Evolutionary conservation across 2,797 vertebrate genomes (phyloP).

Genomic region (Pseudomugil gertrudae): DNA sequence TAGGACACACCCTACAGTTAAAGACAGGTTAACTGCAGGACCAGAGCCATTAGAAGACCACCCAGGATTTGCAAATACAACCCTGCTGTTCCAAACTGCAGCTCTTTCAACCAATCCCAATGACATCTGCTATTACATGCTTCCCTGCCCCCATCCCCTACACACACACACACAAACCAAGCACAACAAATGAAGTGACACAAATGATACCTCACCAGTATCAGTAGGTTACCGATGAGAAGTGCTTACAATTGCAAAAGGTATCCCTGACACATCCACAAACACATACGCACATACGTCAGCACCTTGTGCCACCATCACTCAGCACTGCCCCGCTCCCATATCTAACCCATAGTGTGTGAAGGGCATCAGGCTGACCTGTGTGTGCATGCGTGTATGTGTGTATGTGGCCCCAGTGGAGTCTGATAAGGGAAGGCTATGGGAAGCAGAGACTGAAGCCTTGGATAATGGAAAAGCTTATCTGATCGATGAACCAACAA

Average conservation of each 20-base stretch:
- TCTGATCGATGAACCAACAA: conserved; percentile 83
- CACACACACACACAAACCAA: conserved; percentile 34
- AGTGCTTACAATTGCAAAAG: conserved; percentile 80
- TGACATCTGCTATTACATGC: conserved; percentile 78
- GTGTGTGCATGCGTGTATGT: conserved; percentile 41
- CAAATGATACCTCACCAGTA: conserved; percentile 77
- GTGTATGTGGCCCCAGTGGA: conserved; percentile 74
- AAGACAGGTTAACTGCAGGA: conserved; percentile 82
- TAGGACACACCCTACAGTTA: conserved; percentile 84
- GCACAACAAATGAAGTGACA: conserved; percentile 79
- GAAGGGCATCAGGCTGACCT: conserved; percentile 82
- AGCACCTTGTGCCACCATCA: conserved; percentile 80
- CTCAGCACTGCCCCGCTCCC: conserved; percentile 74
- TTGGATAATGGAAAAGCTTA: conserved; percentile 85
- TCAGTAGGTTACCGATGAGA: conserved; percentile 72
- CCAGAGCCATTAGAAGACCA: conserved; percentile 83
- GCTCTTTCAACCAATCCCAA: conserved; percentile 73
- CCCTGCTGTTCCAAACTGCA: conserved; percentile 74
- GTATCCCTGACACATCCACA: conserved; percentile 68
- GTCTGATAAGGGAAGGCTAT: conserved; percentile 81
- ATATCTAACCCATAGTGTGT: conserved; percentile 78
- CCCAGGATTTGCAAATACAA: conserved; percentile 81
- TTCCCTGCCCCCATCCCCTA: conserved; percentile 67
- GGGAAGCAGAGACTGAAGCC: conserved; percentile 82
- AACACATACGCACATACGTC: conserved; percentile 72